Evolutionary conservation across 1,140 invertebrate species (phyloP), one percentile per base, ranked within the genome.

Genomic region (Brachionus plicatilis): DNA sequence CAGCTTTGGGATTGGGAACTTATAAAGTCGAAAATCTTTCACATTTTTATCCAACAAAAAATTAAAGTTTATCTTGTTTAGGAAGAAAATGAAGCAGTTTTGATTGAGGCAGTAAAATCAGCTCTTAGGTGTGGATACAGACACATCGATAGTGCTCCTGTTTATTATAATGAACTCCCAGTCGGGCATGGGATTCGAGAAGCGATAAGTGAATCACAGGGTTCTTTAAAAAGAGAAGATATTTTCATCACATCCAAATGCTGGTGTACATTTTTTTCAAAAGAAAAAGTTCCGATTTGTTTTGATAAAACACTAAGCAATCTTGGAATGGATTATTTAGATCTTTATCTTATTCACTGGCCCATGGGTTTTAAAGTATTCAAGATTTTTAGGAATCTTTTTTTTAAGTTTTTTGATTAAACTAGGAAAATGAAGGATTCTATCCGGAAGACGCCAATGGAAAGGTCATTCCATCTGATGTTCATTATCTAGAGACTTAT

Each of bases 301-400:
- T 87, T 88, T 84, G 68, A 84, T 24, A 87, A 86, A 12, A 90
- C 89, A 7, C 85, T 89, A 53, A 85, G 88, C 8, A 75, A 87
- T 78, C 85, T 90, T 12, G 86, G 86, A 17, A 85, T 87, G 33
- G 88, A 90, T 68, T 90, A 90, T 86, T 12, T 84, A 86, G 88
- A 88, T 85, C 79, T 87, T 9, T 89, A 87, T 83, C 86, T 89
- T 85, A 78, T 89, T 43, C 90, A 90, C 85, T 89, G 89, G 87
- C 90, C 90, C 20, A 85, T 86, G 86, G 65, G 75, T 53, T 27
- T 72, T 88, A 75, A 87, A 86, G 70, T 86, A 86, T 60, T 80
- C 86, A 33, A 86, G 86, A 4, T 43, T 87, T 14, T 87, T 86
- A 45, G 88, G 90, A 29, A 90, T 88, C 2, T 90, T 43, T n/a